These are phyloP conservation scores for Mythimna albipuncta DNA, from an alignment of 2,888 invertebrate species.

Conservation along the genomic window DNA sequence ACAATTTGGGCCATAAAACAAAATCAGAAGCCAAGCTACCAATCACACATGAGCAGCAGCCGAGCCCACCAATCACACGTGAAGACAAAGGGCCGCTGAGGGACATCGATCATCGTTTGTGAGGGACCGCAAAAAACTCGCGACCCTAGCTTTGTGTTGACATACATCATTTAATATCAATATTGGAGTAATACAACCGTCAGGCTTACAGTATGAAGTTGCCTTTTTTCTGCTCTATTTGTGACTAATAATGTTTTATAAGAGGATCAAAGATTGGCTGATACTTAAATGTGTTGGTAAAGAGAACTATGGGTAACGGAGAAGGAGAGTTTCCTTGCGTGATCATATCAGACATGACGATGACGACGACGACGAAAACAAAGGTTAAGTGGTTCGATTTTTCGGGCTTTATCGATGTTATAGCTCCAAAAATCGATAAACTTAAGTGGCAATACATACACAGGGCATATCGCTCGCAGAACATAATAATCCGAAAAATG, in stretches of 20 bases:
- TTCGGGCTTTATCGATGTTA: no score
- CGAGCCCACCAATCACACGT: constrained; percentile 60
- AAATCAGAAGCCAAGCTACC: constrained; percentile 51
- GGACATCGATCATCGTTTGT: constrained; percentile 66
- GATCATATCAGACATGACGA: no score
- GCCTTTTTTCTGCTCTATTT: constrained; percentile 2
- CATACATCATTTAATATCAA: constrained; percentile 58
- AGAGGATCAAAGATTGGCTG: no score
- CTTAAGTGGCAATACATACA: not conserved
- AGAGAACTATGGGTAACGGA: no score
- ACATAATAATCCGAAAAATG: not conserved
- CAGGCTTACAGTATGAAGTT: not conserved
- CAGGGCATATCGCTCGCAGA: not conserved
- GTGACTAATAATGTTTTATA: not conserved
- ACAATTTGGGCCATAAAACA: constrained; percentile 56
- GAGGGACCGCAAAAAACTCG: constrained; percentile 39
- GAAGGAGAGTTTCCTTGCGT: no score
- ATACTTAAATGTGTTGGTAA: no score
- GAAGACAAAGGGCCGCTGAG: constrained; percentile 58
- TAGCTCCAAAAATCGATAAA: not conserved
- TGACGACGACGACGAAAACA: no score
- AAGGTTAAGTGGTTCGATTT: not conserved
- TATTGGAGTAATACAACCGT: constrained; percentile 17
- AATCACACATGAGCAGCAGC: constrained; percentile 40
- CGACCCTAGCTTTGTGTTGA: constrained; percentile 25